A percentile compares a stretch with the other conserved stretches of the same genome.
These are phyloP conservation scores for Acholoe squamosa DNA, from an alignment of 2,888 invertebrate genomes.

Conservation along the genomic window DNA sequence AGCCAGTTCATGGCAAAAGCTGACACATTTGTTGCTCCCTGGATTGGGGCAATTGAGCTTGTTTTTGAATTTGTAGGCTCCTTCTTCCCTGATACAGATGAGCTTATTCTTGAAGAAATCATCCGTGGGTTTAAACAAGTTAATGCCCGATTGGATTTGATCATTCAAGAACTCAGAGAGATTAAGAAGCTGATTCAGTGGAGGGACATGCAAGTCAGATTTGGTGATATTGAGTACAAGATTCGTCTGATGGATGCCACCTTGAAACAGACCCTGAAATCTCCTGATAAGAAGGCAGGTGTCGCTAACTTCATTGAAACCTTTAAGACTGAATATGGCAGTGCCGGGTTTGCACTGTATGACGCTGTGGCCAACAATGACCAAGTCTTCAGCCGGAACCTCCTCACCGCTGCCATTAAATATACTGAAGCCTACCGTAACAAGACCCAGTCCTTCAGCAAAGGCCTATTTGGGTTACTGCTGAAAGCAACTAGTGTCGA, in stretches of 20 bases:
- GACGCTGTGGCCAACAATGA: slow-evolving; percentile 8
- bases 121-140: neutral
- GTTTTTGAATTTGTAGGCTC: slow-evolving; percentile 19
- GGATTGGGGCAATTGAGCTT: neutral
- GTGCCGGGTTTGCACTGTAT: neutral
- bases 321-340: neutral
- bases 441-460: neutral
- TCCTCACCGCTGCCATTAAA: neutral
- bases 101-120: slow-evolving; percentile 16
- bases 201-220: neutral
- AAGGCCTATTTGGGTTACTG: neutral
- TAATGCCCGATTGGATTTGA: neutral
- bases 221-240: slow-evolving; percentile 7
- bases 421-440: neutral
- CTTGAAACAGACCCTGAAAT: neutral
- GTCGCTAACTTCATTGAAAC: neutral
- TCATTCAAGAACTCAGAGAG: neutral
- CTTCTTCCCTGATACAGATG: neutral
- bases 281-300: neutral
- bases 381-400: neutral
- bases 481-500: neutral
- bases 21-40: neutral
- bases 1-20: neutral
- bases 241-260: neutral
- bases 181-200: slow-evolving; percentile 18